Evolutionary conservation across 2,113 vertebrate genomes (phyloP).

Genomic region (Pterophyllum scalare): DNA sequence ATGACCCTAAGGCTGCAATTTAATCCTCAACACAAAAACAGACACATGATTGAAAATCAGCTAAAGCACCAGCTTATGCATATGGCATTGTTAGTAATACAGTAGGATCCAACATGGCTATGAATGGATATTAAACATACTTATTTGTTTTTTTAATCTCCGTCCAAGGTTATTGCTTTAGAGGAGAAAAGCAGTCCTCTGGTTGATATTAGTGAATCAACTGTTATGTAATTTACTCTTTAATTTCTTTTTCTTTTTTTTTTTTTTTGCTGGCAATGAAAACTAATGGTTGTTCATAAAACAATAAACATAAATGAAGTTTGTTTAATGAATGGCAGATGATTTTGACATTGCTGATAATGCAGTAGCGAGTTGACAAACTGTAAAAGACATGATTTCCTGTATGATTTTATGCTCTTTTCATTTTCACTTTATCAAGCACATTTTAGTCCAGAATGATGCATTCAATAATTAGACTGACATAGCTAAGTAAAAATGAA

Average conservation of each 20-base stretch:
- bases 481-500: not conserved
- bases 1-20: not conserved
- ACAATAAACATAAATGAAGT: too few species aligned
- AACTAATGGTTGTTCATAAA: too few species aligned
- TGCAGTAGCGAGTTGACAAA: too few species aligned
- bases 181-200: not conserved
- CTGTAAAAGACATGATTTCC: too few species aligned
- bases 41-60: not conserved
- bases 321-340: too few species aligned
- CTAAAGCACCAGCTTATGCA: not conserved
- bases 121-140: slow-evolving; percentile 3
- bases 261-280: not conserved
- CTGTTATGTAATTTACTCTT: not conserved
- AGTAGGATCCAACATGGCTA: not conserved
- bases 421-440: not conserved
- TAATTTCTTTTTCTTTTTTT: not conserved
- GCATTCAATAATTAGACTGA: slow-evolving; percentile 7
- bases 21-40: not conserved
- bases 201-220: not conserved
- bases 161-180: not conserved
- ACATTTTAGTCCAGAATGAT: not conserved
- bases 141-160: not conserved
- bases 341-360: too few species aligned
- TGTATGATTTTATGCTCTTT: not conserved
- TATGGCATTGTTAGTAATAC: not conserved